Conservation (phyloP, 2,888 invertebrate species). For the Aproaerema taeniolella region DNA sequence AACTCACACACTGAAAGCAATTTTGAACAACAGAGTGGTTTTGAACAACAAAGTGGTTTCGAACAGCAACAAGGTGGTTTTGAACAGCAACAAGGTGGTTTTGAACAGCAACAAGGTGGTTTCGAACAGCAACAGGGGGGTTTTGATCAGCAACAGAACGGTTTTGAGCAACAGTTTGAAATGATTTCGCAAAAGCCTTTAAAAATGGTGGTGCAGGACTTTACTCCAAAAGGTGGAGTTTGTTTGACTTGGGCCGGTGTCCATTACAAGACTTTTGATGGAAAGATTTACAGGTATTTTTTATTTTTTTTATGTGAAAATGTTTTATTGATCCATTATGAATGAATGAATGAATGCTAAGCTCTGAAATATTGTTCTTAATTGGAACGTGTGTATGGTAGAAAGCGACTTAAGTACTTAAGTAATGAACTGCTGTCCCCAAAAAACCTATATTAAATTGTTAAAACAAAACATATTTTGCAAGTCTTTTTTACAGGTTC, state of each 20-base stretch:
- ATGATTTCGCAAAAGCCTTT: not conserved
- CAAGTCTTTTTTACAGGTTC: too few species aligned
- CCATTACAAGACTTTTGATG: slow-evolving; percentile 92
- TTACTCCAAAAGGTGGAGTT: slow-evolving; percentile 79
- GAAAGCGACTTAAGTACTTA: too few species aligned
- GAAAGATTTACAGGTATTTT: slow-evolving; percentile 82
- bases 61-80: slow-evolving; percentile 7
- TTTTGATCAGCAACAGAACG: slow-evolving; percentile 7
- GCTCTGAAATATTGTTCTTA: too few species aligned
- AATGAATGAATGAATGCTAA: too few species aligned
- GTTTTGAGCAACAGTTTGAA: not conserved
- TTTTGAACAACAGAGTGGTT: not conserved
- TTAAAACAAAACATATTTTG: too few species aligned
- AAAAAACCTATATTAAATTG: too few species aligned
- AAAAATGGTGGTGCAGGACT: slow-evolving; percentile 41
- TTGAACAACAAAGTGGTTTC: slow-evolving; percentile 7
- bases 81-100: not conserved
- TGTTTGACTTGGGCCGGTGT: slow-evolving; percentile 89
- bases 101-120: slow-evolving; percentile 6
- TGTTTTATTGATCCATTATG: not conserved
- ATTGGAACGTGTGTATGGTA: too few species aligned
- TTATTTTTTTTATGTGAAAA: not conserved
- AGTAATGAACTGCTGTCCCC: too few species aligned
- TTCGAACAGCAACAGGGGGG: slow-evolving; percentile 8
- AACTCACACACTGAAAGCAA: not conserved